Conservation (phyloP, 2,888 invertebrate species). For the Mantis religiosa region DNA sequence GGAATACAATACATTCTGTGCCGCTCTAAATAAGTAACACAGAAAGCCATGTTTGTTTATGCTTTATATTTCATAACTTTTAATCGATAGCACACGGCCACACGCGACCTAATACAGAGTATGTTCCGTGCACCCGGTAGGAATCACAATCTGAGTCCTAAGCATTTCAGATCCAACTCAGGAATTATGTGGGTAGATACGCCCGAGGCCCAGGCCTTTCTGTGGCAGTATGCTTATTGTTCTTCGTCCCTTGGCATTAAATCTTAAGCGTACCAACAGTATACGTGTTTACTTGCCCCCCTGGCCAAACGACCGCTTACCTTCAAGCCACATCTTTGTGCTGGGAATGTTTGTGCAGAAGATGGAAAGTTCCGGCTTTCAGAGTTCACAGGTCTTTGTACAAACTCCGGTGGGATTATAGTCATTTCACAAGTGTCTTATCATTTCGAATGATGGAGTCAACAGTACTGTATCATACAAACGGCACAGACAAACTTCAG, state of each 20-base stretch:
- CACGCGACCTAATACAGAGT: too few species aligned
- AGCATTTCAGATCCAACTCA: neutral
- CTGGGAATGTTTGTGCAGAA: neutral
- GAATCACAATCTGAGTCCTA: neutral
- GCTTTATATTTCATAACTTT: too few species aligned
- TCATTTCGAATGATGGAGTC: too few species aligned
- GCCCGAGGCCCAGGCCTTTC: neutral
- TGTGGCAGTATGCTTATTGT: neutral
- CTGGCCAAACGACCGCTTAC: neutral
- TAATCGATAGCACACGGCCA: too few species aligned
- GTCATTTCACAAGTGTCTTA: too few species aligned
- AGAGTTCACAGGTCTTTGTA: neutral
- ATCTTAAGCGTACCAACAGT: neutral
- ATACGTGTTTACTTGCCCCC: neutral
- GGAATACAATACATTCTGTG: too few species aligned
- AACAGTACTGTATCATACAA: too few species aligned
- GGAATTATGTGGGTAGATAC: neutral
- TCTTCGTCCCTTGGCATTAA: neutral
- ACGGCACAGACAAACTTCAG: too few species aligned
- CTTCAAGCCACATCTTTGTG: neutral
- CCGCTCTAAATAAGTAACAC: too few species aligned
- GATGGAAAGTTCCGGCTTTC: neutral
- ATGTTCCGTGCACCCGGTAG: too few species aligned
- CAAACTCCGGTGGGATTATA: neutral
- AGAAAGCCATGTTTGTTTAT: too few species aligned